phyloP scores from a whole-genome alignment of 2,113 vertebrate genomes.

The Lycaon pictus region DNA sequence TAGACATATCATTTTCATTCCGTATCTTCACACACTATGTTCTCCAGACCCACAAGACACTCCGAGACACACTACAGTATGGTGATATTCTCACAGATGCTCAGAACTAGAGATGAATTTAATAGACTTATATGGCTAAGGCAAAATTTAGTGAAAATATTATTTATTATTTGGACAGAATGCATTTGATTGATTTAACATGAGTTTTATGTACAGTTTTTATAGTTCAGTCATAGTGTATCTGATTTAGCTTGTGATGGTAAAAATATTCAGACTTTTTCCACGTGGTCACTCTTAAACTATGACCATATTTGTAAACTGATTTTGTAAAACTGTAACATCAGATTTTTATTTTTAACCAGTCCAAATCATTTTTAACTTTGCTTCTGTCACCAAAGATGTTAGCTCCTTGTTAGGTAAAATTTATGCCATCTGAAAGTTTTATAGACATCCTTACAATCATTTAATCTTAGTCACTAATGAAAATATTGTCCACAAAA shows the following conservation, averaged over 20 bases:
- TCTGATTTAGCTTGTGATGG: not conserved
- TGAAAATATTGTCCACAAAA: not conserved
- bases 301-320: constrained; percentile 1
- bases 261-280: constrained; percentile 48
- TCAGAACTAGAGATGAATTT: not conserved
- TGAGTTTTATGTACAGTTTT: constrained; percentile 32
- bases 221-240: constrained; percentile 2
- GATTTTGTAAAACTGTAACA: not conserved
- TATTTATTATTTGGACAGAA: not conserved
- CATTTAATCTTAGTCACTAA: constrained; percentile 47
- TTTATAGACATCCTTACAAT: not conserved
- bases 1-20: constrained; percentile 37
- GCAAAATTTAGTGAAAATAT: constrained; percentile 13
- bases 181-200: constrained; percentile 1
- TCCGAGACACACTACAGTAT: constrained; percentile 21
- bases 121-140: not conserved
- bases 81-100: not conserved
- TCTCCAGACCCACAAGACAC: not conserved
- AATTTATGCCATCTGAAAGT: constrained; percentile 37
- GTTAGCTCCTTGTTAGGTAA: not conserved
- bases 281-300: not conserved
- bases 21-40: not conserved
- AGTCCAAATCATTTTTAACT: not conserved
- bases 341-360: constrained; percentile 12
- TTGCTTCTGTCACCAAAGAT: not conserved